Evolutionary conservation across 1,140 invertebrate species (phyloP).

Genomic region (Telenomus remus): DNA sequence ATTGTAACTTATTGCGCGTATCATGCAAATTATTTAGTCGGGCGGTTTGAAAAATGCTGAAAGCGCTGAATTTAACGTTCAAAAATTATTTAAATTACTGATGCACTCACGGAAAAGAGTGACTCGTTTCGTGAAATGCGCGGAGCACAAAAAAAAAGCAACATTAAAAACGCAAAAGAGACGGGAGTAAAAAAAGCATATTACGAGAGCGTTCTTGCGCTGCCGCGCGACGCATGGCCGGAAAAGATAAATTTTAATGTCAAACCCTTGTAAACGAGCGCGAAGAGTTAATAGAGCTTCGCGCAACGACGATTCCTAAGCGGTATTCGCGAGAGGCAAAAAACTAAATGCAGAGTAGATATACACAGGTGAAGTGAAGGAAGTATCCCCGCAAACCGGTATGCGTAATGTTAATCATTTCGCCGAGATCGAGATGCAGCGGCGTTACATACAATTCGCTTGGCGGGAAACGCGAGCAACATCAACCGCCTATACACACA

Average conservation of each 20-base stretch:
- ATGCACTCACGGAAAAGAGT: conserved; percentile 36
- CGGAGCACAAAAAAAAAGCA: conserved; percentile 5
- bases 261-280: conserved; percentile 61
- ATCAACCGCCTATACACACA: not conserved
- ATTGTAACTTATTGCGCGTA: conserved; percentile 22
- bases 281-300: conserved; percentile 61
- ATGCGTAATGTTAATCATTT: conserved; percentile 61
- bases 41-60: conserved; percentile 20
- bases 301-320: conserved; percentile 61
- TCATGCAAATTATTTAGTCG: conserved; percentile 26
- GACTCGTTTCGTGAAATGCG: conserved; percentile 49
- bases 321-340: conserved; percentile 57
- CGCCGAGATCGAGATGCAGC: conserved; percentile 50
- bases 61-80: conserved; percentile 21
- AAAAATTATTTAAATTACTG: conserved; percentile 52
- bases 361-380: conserved; percentile 56
- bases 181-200: too few species aligned
- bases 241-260: conserved; percentile 61
- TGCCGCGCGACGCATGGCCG: conserved; percentile 45
- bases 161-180: conserved; percentile 16
- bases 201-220: conserved; percentile 43
- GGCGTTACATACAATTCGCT: conserved; percentile 50
- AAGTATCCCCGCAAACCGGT: conserved; percentile 60
- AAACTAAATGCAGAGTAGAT: conserved; percentile 61
- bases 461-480: conserved; percentile 55